Conservation (phyloP, 1,140 invertebrate genomes). For the Octopus sinensis region DNA sequence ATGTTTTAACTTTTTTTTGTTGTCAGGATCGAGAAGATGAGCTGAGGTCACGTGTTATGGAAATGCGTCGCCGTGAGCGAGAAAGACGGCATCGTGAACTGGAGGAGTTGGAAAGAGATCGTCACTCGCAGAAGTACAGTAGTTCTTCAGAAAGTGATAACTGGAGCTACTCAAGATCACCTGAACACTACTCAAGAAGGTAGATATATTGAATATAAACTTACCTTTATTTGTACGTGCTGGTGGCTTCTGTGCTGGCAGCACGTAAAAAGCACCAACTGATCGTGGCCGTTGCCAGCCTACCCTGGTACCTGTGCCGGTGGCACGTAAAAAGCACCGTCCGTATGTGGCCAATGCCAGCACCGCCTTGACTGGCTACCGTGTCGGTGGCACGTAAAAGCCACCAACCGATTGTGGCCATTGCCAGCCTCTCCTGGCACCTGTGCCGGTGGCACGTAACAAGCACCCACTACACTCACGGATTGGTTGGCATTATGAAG, state of each 20-base stretch:
- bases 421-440: too few species aligned
- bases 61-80: conserved; percentile 49
- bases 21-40: conserved; percentile 50
- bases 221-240: too few species aligned
- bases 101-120: conserved; percentile 30
- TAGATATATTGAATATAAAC: background rate
- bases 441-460: too few species aligned
- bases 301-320: background rate
- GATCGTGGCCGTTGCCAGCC: background rate
- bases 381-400: background rate
- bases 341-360: background rate
- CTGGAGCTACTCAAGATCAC: conserved; percentile 4
- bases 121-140: background rate
- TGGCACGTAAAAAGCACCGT: background rate
- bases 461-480: too few species aligned
- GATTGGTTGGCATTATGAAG: too few species aligned
- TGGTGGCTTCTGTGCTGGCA: background rate
- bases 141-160: background rate
- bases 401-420: too few species aligned
- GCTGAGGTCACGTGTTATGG: conserved; percentile 40
- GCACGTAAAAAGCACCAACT: background rate
- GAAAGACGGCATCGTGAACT: conserved; percentile 46
- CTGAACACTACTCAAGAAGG: background rate
- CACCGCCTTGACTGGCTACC: background rate
- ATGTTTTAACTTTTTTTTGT: too few species aligned